Evolutionary conservation across 2,113 vertebrate genomes (phyloP).

Genomic region (Pollimyrus isidori): DNA sequence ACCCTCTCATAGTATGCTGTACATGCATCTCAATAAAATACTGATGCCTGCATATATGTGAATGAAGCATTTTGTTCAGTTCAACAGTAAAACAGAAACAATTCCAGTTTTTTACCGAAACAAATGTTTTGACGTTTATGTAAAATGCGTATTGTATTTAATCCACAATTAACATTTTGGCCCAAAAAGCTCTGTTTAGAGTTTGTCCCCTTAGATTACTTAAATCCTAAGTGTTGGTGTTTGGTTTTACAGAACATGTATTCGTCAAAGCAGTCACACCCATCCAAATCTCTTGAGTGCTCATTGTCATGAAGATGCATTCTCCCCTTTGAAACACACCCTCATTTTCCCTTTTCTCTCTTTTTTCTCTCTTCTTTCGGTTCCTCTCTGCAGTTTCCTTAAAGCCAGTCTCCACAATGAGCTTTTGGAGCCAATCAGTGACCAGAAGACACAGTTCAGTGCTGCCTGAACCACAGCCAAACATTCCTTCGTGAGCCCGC

Average conservation of each 20-base stretch:
- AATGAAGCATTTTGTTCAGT: not conserved
- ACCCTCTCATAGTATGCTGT: not conserved
- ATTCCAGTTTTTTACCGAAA: not conserved
- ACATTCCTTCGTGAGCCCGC: constrained; percentile 46
- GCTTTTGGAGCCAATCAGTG: constrained; percentile 68
- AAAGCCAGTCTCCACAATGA: constrained; percentile 84
- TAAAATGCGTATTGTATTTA: not conserved
- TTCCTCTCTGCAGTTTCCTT: constrained; percentile 85
- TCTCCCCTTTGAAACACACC: not conserved
- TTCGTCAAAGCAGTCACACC: not conserved
- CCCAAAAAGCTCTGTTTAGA: not conserved
- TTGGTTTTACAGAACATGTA: not conserved
- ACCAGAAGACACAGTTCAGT: constrained; percentile 76
- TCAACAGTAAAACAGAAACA: not conserved
- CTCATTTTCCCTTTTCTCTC: constrained; percentile 33
- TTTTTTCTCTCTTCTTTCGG: constrained; percentile 51
- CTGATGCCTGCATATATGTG: not conserved
- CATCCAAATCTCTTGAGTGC: not conserved
- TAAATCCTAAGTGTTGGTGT: not conserved
- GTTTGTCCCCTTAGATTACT: not conserved
- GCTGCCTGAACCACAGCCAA: constrained; percentile 74
- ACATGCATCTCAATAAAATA: not conserved
- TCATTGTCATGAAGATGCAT: constrained; percentile 11
- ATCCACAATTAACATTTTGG: not conserved
- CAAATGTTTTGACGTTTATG: not conserved